phyloP scores from a whole-genome alignment of 2,888 invertebrate genomes.

The Andrena praecox region DNA sequence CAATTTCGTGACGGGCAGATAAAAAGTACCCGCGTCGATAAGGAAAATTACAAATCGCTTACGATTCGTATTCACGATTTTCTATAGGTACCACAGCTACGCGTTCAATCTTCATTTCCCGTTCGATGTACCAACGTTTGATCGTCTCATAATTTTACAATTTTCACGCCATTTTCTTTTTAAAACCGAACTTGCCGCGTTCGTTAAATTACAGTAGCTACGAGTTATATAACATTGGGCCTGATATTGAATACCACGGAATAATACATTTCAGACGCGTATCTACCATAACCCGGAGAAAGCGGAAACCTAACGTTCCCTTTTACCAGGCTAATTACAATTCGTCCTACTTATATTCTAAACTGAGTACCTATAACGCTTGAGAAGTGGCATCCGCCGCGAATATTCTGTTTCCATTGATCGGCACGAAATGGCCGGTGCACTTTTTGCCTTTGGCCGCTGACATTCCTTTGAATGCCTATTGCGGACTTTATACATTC shows the following conservation, averaged over 20 bases:
- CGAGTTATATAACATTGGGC: not conserved
- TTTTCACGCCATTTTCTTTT: not conserved
- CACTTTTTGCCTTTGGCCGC: slow-evolving; percentile 65
- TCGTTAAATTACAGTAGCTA: slow-evolving; percentile 26
- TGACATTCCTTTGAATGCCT: slow-evolving; percentile 68
- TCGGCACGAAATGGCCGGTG: slow-evolving; percentile 59
- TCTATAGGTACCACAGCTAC: not conserved
- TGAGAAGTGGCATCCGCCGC: slow-evolving; percentile 51
- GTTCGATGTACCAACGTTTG: not conserved
- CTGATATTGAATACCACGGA: not conserved
- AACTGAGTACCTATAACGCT: slow-evolving; percentile 39
- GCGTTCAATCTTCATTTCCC: slow-evolving; percentile 1
- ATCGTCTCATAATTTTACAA: not conserved
- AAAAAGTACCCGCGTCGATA: not conserved
- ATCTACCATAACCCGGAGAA: slow-evolving; percentile 5
- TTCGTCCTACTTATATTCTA: slow-evolving; percentile 39
- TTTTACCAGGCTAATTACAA: slow-evolving; percentile 35
- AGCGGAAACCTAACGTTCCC: slow-evolving; percentile 25
- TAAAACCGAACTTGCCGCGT: too few relatives aligned
- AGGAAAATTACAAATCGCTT: slow-evolving; percentile 10
- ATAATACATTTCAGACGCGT: slow-evolving; percentile 17
- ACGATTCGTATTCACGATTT: slow-evolving; percentile 6
- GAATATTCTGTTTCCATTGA: slow-evolving; percentile 65
- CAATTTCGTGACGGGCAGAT: not conserved
- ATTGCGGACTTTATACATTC: slow-evolving; percentile 68